These are phyloP conservation scores for Gisinianus flammeolus DNA, from an alignment of 2,888 invertebrate genomes.

Conservation along the genomic window DNA sequence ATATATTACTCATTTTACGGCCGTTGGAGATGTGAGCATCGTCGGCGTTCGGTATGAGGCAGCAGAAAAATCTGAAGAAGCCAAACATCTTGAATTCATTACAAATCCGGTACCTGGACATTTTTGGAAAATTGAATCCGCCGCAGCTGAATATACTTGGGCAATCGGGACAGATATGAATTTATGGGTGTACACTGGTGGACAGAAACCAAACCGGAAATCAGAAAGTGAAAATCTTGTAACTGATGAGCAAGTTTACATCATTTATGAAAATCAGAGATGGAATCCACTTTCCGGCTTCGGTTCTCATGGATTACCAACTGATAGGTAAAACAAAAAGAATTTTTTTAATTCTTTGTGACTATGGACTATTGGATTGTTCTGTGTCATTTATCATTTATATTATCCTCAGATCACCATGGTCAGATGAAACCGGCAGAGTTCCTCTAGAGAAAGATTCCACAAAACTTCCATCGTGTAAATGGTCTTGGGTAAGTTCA, in stretches of 20 bases:
- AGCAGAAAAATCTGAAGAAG: slow-evolving; percentile 60
- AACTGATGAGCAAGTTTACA: slow-evolving; percentile 84
- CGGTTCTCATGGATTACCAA: slow-evolving; percentile 79
- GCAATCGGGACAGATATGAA: slow-evolving; percentile 86
- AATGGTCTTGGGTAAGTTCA: slow-evolving; percentile 84
- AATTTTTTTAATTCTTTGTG: too few species aligned
- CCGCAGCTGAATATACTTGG: slow-evolving; percentile 84
- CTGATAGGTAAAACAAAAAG: slow-evolving; percentile 67
- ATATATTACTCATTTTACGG: slow-evolving; percentile 73
- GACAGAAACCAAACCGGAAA: slow-evolving; percentile 60
- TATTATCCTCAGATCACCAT: slow-evolving; percentile 73
- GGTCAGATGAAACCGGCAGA: slow-evolving; percentile 87
- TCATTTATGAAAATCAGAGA: slow-evolving; percentile 88
- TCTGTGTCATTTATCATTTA: too few species aligned
- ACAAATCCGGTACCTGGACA: slow-evolving; percentile 76
- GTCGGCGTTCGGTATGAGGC: slow-evolving; percentile 67
- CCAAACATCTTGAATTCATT: slow-evolving; percentile 55
- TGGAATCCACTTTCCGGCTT: slow-evolving; percentile 92
- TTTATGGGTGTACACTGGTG: slow-evolving; percentile 88
- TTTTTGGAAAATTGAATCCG: slow-evolving; percentile 77
- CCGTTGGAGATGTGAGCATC: slow-evolving; percentile 78
- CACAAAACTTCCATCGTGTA: slow-evolving; percentile 80
- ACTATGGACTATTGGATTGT: too few species aligned
- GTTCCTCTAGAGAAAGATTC: slow-evolving; percentile 84
- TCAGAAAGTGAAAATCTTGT: slow-evolving; percentile 49